Percentiles rank a stretch among this genome's conserved stretches.
phyloP scores from a whole-genome alignment of 1,140 invertebrate genomes.

The Bombus pascuorum region DNA sequence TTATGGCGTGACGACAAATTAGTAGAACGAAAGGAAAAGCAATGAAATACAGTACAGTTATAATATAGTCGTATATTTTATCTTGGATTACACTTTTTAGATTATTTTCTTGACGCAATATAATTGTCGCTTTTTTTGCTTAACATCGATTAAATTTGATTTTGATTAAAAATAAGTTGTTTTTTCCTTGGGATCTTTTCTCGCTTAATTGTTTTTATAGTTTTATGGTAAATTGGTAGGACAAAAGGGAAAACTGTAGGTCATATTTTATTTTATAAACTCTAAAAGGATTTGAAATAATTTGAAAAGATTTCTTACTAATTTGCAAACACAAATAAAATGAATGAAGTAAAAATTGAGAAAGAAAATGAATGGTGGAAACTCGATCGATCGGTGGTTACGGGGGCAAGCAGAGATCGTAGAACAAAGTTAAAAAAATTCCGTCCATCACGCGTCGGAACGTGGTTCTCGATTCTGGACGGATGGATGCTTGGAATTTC shows the following conservation, averaged over 20 bases:
- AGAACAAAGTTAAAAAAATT: neutral
- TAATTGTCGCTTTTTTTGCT: neutral
- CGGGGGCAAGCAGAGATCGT: neutral
- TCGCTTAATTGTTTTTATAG: too few species aligned
- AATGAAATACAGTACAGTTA: too few species aligned
- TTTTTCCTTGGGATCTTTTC: neutral
- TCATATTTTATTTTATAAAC: neutral
- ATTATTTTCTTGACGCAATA: neutral
- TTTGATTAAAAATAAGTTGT: neutral
- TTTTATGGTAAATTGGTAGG: too few species aligned
- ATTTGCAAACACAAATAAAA: neutral
- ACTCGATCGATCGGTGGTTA: too few species aligned
- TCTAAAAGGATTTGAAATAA: neutral
- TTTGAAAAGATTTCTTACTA: neutral
- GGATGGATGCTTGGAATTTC: neutral
- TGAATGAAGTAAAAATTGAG: neutral
- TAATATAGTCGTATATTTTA: neutral
- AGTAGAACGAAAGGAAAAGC: too few species aligned
- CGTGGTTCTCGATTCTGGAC: neutral
- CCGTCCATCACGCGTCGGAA: neutral
- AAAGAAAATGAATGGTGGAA: neutral
- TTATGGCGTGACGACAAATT: too few species aligned
- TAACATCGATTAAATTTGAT: neutral
- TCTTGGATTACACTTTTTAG: neutral
- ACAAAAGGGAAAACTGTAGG: neutral